Base-by-base conservation (phyloP, 2,888 invertebrate species). In the Aleiodes leptofemur region DNA sequence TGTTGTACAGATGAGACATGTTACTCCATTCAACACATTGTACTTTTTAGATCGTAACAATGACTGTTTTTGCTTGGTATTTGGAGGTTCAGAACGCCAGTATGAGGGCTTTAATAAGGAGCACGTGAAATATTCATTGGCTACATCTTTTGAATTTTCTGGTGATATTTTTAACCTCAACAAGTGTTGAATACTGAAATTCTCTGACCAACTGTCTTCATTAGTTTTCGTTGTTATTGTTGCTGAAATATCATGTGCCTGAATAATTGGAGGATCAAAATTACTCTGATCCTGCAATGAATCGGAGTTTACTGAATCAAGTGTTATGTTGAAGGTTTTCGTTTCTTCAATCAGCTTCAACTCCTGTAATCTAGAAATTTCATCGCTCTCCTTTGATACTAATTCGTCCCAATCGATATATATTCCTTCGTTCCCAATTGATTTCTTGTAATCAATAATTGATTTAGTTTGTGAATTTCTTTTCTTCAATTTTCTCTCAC, bases 1-100 rank as follows among this genome's bases (percentile, higher is more conserved):
- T 38, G 91, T 90, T 0, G 93, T 93, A 59, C 92, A 93, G 82
- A 93, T 90, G 84, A 94, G 90, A 79, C 93, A 93, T 48, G 92
- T 91, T 56, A 93, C 90, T 5, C 94, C 94, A 70, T 92, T 91
- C 66, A 94, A 90, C 73, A 91, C 90, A 78, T 90, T 90, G 81
- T 92, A 91, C 79, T 90, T 91, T 1, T 90, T 90, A 3, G 94
- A 94, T 77, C 91, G 91, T 0, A 93, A 82, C 6, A 89, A 87
- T 1, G 87, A 88, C 69, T 87, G 89, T 50, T 89, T 90, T 9
- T 83, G 61, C 7, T 82, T 82, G 29, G 81, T 72, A 72, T 64
- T 80, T 50, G 83, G 86, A 48, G 83, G 82, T 66, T 87, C 88
- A 31, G 78, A 85, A 73, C 82, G 86, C 75, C 88, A 82, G 43